These are phyloP conservation scores for Penelope pileata DNA, from an alignment of 2,113 vertebrate genomes.

Conservation along the genomic window DNA sequence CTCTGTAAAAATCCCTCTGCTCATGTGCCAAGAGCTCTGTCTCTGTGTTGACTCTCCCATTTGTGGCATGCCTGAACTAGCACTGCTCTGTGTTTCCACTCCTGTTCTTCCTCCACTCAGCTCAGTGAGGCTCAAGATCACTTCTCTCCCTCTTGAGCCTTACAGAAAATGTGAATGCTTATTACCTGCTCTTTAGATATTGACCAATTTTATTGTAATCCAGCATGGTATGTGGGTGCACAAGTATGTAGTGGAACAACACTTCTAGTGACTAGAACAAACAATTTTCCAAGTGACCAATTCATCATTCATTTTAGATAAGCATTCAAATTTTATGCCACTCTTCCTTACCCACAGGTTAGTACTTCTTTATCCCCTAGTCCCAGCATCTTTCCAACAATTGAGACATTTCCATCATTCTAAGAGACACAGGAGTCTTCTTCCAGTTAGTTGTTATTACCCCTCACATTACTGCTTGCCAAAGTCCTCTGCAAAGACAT, in stretches of 20 bases:
- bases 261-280: background rate
- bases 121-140: background rate
- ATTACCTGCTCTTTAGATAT: background rate
- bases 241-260: background rate
- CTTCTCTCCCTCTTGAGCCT: background rate
- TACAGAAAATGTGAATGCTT: background rate
- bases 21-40: background rate
- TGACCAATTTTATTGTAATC: background rate
- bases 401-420: background rate
- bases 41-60: background rate
- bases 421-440: background rate
- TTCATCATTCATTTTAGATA: background rate
- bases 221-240: rapidly evolving
- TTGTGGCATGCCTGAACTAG: background rate
- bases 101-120: background rate
- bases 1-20: background rate
- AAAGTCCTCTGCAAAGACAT: background rate
- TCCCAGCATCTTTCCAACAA: background rate
- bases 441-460: background rate
- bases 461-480: background rate
- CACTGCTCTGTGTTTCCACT: background rate
- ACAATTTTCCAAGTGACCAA: background rate
- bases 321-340: background rate
- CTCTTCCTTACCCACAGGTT: background rate
- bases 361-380: background rate